Base-by-base conservation (phyloP, 2,113 vertebrate genomes). In the Picathartes gymnocephalus region DNA sequence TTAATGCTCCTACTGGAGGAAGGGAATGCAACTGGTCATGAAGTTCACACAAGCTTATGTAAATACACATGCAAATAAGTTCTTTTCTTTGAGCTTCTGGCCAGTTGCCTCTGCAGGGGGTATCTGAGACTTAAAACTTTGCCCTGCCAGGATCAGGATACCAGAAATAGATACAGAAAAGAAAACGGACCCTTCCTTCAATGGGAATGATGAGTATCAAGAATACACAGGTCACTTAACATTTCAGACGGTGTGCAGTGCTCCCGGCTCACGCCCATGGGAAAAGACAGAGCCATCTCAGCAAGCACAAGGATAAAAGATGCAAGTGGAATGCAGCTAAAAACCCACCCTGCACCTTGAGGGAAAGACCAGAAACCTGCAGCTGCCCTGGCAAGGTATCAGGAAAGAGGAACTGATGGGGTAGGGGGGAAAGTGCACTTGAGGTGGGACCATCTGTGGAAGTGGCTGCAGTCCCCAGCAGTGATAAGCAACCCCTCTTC, bases 21-120 rank as follows among this genome's bases (percentile, higher is more conserved):
- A 93, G 90, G 82, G 96, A 96, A 93, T 88, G 93, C 76, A 92
- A 90, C 90, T 64, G 92, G 90, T 93, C 95, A 94, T 83, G 88
- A 90, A 97, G 95, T 95, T 97, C 96, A 95, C 93, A 88, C 72
- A 84, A 88, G 94, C 94, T 97, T 97, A 96, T 95, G 88, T 88
- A 96, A 96, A 96, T 88, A 93, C 0, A 1, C 48, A 90, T 96
- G 92, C 94, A 97, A 96, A 96, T 92, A 44, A 92, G 92, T 74
- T 91, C 69, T 95, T 95, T 96, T 96, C 90, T 84, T 88, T 93
- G 88, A 90, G 94, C 80, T 95, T 53, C 94, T 94, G 92, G 86
- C 77, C 92, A 93, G 80, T 88, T 90, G 88, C 88, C 93, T 92
- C 86, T 5, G 15, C 80, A 81, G 94, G 94, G 57, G 86, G 82